Evolutionary conservation across 2,888 invertebrate species (phyloP).

Genomic region (Parthenolecanium corni): DNA sequence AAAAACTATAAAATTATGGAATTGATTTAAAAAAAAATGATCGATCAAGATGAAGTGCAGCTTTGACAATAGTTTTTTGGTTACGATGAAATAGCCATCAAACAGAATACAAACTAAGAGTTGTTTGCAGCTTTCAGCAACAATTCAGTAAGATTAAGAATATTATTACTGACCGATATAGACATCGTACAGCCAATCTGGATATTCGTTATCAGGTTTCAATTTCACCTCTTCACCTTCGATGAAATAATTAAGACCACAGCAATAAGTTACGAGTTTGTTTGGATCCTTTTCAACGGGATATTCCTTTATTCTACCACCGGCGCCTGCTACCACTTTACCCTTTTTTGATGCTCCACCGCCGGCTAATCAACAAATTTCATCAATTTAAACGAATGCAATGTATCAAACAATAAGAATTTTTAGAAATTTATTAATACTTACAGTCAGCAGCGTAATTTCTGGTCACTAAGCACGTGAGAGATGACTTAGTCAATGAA

Average conservation of each 20-base stretch:
- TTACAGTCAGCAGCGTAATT: background rate
- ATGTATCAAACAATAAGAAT: too few relatives aligned
- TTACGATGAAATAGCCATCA: too few relatives aligned
- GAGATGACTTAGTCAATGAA: too few relatives aligned
- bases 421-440: background rate
- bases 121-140: too few relatives aligned
- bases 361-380: background rate
- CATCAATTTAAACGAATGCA: too few relatives aligned
- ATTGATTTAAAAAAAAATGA: too few relatives aligned
- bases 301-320: conserved; percentile 48
- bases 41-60: too few relatives aligned
- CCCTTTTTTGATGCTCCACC: background rate
- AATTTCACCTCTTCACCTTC: conserved; percentile 64
- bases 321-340: background rate
- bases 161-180: conserved; percentile 43
- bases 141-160: too few relatives aligned
- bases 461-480: background rate
- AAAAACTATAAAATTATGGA: too few relatives aligned
- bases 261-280: conserved; percentile 62
- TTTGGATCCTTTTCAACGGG: conserved; percentile 76
- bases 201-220: conserved; percentile 71
- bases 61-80: too few relatives aligned
- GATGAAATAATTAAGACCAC: conserved; percentile 72
- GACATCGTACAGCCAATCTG: conserved; percentile 81
- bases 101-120: too few relatives aligned